phyloP scores from a whole-genome alignment of 2,113 vertebrate genomes.

The Lampris megalopsis region DNA sequence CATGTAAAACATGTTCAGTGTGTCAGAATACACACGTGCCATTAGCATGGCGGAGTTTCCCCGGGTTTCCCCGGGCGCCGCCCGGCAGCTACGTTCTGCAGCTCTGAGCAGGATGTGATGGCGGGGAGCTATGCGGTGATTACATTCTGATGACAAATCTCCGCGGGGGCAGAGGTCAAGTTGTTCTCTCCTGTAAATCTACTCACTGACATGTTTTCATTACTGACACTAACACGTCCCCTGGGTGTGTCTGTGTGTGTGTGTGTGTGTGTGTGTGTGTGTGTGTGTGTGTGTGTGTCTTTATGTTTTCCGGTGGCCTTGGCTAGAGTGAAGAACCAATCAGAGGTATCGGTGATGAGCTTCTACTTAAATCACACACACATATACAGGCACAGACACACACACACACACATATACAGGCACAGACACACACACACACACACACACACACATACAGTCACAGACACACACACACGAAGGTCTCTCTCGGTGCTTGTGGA shows the following conservation, averaged over 20 bases:
- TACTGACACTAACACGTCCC: conserved; percentile 67
- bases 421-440: conserved; percentile 29
- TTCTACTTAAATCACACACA: conserved; percentile 68
- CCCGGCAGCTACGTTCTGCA: no score
- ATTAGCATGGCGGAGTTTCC: no score
- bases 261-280: conserved; percentile 3
- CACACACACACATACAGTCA: conserved; percentile 25
- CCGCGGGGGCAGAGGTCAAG: conserved; percentile 69
- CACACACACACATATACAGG: conserved; percentile 18
- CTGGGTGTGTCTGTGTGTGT: conserved; percentile 28
- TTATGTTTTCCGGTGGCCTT: conserved; percentile 62
- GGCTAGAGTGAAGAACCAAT: conserved; percentile 57
- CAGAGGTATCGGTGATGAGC: conserved; percentile 61
- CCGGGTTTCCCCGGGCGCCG: no score
- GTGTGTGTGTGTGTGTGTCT: conserved; percentile 29
- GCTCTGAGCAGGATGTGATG: conserved; percentile 17
- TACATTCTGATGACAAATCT: conserved; percentile 71
- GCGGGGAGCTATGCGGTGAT: conserved; percentile 62
- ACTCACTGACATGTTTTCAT: conserved; percentile 79
- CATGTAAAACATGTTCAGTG: no score
- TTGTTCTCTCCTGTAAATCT: conserved; percentile 79
- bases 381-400: conserved; percentile 6
- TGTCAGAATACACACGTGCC: no score
- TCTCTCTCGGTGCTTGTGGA: conserved; percentile 67
- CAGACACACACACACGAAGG: background rate